Base-by-base conservation (phyloP, 2,797 vertebrate genomes). In the Lerista edwardsae region DNA sequence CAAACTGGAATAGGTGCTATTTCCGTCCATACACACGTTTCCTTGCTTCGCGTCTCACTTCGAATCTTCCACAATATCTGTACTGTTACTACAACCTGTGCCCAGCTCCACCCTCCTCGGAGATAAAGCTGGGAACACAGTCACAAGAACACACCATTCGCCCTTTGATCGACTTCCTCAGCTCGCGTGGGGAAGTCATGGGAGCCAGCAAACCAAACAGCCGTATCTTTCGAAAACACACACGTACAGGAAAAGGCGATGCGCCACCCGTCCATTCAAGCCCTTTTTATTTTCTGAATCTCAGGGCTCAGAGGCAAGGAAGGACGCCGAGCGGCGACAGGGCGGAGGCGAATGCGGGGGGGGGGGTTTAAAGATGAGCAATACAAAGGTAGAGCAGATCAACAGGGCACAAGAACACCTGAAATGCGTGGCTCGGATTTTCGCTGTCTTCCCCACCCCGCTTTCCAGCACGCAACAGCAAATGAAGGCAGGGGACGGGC, bases 391-490 rank as follows among this genome's bases (percentile, higher is more conserved):
- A 23, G 36, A 4, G 23, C 39, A n/a, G 79, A 86, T n/a, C 79
- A 81, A 81, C 65, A 76, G 79, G 84, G 73, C 23, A 29, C 51
- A 19, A 29, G 51, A 1, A 29, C 79, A 86, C 79, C 84, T 86
- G 84, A 72, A n/a, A 59, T 1, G 77, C 47, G 59, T 31, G 61
- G n/a, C n/a, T 39, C 1, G 25, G 64, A 23, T 79, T 47, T 4
- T n/a, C 31, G 12, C 55, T 15, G 3, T 2, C 27, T 1, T 25
- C 3, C 36, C 67, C 67, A 25, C 69, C 76, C 51, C 27, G 25
- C 15, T 25, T 61, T 64, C 76, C 12, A 62, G 31, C 27, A n/a
- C 19, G n/a, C 68, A 51, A 15, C 68, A 74, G 61, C 77, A 44
- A 75, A 74, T 31, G 77, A n/a, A 78, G 57, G 74, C 36, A 7